phyloP scores from a whole-genome alignment of 2,113 vertebrate genomes.

The Phasianus colchicus region DNA sequence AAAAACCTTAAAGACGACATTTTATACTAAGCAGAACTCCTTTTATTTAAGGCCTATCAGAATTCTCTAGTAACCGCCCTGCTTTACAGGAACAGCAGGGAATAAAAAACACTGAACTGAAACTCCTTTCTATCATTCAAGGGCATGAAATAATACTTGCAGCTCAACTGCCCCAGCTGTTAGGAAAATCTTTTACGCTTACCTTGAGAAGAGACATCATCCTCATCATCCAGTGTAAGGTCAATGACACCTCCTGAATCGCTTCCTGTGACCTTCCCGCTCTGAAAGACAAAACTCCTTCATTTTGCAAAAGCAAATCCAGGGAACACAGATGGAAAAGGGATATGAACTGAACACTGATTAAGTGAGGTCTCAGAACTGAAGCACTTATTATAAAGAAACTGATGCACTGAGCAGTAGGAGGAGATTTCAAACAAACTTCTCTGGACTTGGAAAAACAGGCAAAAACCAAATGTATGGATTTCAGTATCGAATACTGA shows the following conservation, averaged over 20 bases:
- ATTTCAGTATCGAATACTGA: neutral
- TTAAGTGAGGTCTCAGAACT: neutral
- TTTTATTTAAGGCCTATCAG: neutral
- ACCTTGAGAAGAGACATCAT: conserved; percentile 76
- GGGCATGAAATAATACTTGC: neutral
- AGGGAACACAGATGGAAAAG: conserved; percentile 2
- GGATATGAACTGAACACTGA: neutral
- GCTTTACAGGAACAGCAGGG: neutral
- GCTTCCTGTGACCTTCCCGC: conserved; percentile 70
- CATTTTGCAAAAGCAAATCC: conserved; percentile 70
- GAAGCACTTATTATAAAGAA: neutral
- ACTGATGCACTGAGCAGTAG: neutral
- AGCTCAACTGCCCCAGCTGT: neutral
- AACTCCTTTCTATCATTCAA: neutral
- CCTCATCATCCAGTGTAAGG: conserved; percentile 86
- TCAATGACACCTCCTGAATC: conserved; percentile 82
- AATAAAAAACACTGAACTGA: neutral
- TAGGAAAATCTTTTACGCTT: neutral
- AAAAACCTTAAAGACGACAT: neutral
- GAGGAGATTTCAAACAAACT: neutral
- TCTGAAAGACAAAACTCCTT: conserved; percentile 80
- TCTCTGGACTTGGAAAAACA: neutral
- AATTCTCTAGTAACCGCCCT: neutral
- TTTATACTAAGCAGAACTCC: neutral
- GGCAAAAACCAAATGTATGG: neutral